Evolutionary conservation across 2,888 invertebrate species (phyloP).

Genomic region (Gastracanthus pulcherrimus): DNA sequence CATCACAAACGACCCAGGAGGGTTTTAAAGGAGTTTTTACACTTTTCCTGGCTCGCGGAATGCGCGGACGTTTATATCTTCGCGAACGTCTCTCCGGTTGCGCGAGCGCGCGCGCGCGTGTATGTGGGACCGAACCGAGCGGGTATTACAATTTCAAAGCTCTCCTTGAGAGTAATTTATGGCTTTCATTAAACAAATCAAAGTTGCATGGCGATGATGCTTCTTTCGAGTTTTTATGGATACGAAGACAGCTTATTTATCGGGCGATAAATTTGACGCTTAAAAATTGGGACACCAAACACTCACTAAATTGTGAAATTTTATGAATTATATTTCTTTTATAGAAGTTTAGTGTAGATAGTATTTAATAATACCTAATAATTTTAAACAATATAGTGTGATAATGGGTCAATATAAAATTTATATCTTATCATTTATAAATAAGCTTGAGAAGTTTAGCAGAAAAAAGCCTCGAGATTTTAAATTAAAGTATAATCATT

Average conservation of each 20-base stretch:
- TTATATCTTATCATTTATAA: too few species aligned
- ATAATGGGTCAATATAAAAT: too few species aligned
- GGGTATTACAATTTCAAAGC: constrained; percentile 24
- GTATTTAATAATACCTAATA: too few species aligned
- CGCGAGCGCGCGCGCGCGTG: background rate
- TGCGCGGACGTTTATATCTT: constrained; percentile 26
- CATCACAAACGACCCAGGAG: constrained; percentile 35
- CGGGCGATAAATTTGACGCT: background rate
- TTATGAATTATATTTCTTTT: too few species aligned
- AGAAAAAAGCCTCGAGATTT: too few species aligned
- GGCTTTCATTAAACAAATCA: background rate
- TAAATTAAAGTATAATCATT: too few species aligned
- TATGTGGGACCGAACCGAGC: background rate
- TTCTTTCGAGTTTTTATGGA: background rate
- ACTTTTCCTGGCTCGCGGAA: constrained; percentile 27
- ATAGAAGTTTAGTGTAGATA: too few species aligned
- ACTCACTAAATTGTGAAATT: too few species aligned
- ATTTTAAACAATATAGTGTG: too few species aligned
- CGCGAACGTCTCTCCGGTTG: background rate
- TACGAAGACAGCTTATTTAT: background rate
- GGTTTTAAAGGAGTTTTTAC: constrained; percentile 41
- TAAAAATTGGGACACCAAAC: too few species aligned
- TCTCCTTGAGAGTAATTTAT: background rate
- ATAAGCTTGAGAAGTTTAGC: too few species aligned
- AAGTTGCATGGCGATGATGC: background rate